A percentile compares a stretch with the other conserved stretches of the same genome.
phyloP scores from a whole-genome alignment of 2,888 invertebrate species.

The Pammene fasciana region DNA sequence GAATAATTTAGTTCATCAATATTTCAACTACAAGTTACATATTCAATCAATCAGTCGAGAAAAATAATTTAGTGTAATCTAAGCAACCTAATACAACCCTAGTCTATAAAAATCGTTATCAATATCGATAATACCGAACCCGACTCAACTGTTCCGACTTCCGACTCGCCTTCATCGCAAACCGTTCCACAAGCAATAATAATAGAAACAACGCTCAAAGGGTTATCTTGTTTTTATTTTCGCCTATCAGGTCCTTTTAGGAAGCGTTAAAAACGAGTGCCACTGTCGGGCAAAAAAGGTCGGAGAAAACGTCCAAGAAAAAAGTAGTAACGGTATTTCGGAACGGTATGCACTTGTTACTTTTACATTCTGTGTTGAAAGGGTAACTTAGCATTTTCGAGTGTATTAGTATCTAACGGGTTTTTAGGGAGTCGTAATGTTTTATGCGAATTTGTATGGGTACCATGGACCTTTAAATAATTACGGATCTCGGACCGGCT shows the following conservation, averaged over 20 bases:
- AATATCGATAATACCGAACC: conserved; percentile 23
- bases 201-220: conserved; percentile 52
- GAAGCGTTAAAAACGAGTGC: conserved; percentile 37
- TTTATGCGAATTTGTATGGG: conserved; percentile 28
- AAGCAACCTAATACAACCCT: neutral
- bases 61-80: too few relatives aligned
- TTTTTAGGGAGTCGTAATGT: conserved; percentile 26
- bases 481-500: too few relatives aligned
- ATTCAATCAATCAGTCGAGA: too few relatives aligned
- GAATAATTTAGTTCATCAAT: too few relatives aligned
- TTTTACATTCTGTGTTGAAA: neutral
- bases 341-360: neutral
- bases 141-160: conserved; percentile 13
- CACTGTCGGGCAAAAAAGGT: conserved; percentile 36
- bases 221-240: conserved; percentile 41
- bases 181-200: conserved; percentile 28
- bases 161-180: conserved; percentile 6
- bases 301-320: neutral
- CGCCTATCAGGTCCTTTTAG: conserved; percentile 41
- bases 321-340: conserved; percentile 1
- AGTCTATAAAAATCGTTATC: conserved; percentile 15
- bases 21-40: too few relatives aligned
- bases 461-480: neutral
- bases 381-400: conserved; percentile 26
- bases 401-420: conserved; percentile 26